Percentiles rank a stretch among this genome's conserved stretches.
phyloP scores from a whole-genome alignment of 2,797 vertebrate species.

The Lindbergichthys nudifrons region DNA sequence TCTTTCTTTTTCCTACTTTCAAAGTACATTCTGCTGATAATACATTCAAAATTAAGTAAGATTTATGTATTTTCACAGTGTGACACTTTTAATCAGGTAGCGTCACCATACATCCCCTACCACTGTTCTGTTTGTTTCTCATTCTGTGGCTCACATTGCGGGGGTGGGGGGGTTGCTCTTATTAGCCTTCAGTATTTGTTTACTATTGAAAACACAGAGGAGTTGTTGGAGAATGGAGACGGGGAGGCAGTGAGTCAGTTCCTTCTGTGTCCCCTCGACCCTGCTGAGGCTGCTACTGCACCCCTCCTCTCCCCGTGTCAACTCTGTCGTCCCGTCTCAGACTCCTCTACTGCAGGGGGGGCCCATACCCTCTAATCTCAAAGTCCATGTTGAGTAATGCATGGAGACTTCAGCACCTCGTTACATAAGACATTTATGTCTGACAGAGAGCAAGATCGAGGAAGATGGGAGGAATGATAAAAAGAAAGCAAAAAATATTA shows the following conservation, averaged over 20 bases:
- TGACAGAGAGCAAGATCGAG: constrained; percentile 38
- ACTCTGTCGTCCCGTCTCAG: constrained; percentile 18
- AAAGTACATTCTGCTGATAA: too few species aligned
- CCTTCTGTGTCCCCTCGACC: constrained; percentile 24
- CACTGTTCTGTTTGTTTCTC: constrained; percentile 49
- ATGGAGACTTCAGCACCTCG: constrained; percentile 44
- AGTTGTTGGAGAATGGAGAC: constrained; percentile 45
- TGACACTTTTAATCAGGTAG: too few species aligned
- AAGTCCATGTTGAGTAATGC: constrained; percentile 58
- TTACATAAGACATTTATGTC: constrained; percentile 60
- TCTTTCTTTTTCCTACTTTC: too few species aligned
- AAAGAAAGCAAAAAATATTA: not conserved
- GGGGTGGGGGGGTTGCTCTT: constrained; percentile 29
- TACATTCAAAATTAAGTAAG: too few species aligned
- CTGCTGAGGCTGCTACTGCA: constrained; percentile 44
- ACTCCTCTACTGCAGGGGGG: constrained; percentile 17
- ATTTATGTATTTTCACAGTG: too few species aligned
- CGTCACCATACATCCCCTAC: too few species aligned
- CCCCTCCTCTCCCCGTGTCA: constrained; percentile 41
- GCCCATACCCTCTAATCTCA: constrained; percentile 32
- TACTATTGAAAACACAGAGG: constrained; percentile 53
- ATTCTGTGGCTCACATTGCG: constrained; percentile 28
- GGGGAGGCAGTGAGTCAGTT: constrained; percentile 59
- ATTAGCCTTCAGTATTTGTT: constrained; percentile 65
- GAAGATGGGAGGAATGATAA: constrained; percentile 9